These are phyloP conservation scores for Squalus acanthias DNA, from an alignment of 2,797 vertebrate genomes.

Conservation along the genomic window DNA sequence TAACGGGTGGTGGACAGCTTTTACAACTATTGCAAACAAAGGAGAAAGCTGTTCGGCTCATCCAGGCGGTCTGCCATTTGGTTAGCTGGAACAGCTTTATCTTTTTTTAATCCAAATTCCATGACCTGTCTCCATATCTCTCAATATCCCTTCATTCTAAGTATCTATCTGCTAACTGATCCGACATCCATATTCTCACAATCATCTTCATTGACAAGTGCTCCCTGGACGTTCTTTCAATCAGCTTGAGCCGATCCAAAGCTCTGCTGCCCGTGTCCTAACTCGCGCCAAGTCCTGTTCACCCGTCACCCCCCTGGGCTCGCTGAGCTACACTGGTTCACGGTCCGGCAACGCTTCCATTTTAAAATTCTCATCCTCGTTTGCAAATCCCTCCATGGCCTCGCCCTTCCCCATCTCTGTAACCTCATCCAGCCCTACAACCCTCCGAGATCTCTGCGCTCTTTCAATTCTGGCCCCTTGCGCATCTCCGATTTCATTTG, in stretches of 20 bases:
- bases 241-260: background rate
- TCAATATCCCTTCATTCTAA: background rate
- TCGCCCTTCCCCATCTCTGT: too few species aligned
- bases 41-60: background rate
- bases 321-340: background rate
- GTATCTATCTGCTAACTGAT: background rate
- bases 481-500: background rate
- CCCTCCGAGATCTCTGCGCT: background rate
- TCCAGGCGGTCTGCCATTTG: background rate
- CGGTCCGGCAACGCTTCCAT: background rate
- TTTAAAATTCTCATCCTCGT: background rate
- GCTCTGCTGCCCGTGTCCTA: too few species aligned
- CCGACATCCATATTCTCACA: background rate
- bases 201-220: background rate
- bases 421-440: background rate
- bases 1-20: background rate
- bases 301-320: background rate
- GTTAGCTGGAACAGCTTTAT: background rate
- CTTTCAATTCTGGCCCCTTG: background rate
- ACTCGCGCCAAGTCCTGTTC: background rate
- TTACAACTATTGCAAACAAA: background rate
- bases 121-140: background rate
- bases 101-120: background rate
- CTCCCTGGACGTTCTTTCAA: background rate
- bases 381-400: too few species aligned